Base-by-base conservation (phyloP, 2,113 vertebrate genomes). In the Tylochromis polylepis region DNA sequence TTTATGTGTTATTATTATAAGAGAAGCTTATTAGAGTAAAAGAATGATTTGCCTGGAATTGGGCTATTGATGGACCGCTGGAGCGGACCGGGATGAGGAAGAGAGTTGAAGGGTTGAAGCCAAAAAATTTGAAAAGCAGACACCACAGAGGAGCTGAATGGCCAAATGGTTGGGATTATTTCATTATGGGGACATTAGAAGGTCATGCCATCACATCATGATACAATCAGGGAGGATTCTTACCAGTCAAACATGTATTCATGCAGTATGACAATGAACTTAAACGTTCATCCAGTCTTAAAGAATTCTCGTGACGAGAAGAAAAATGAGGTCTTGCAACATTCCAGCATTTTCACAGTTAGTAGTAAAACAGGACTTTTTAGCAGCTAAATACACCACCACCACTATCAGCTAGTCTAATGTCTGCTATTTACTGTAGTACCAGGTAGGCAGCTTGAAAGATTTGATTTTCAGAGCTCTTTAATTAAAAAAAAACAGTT, bases 231-330 rank as follows among this genome's bases (percentile, higher is more conserved):
- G 0, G 0, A 65, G 10, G 62, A 67, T 67, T 67, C 62, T 38
- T 67, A 67, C 1, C 62, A 22, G 20, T 67, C 62, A 67, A 67
- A 67, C 11, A 22, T 3, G 3, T 67, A 67, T 67, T 67, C 20
- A 38, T 43, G 12, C 0, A 43, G 65, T n/a, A 70, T 70, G 41
- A 70, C 65, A 70, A 41, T 70, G 65, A 70, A 43, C 38, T 43
- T 41, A 16, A 43, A 27, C 12, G 24, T 24, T 11, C 0, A 0
- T 22, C 65, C 7, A 67, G 62, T 24, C n/a, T 70, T 15, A 4
- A 70, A 24, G 62, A 41, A 2, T 11, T 36, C 10, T 3, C 5
- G 5, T 2, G 0, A 24, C 0, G 1, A 41, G 36, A 70, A 41
- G 7, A 70, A 70, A 41, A 22, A 3, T 5, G 6, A 41, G 62